Conservation (phyloP, 2,797 vertebrate genomes). For the Eulemur rubriventer region DNA sequence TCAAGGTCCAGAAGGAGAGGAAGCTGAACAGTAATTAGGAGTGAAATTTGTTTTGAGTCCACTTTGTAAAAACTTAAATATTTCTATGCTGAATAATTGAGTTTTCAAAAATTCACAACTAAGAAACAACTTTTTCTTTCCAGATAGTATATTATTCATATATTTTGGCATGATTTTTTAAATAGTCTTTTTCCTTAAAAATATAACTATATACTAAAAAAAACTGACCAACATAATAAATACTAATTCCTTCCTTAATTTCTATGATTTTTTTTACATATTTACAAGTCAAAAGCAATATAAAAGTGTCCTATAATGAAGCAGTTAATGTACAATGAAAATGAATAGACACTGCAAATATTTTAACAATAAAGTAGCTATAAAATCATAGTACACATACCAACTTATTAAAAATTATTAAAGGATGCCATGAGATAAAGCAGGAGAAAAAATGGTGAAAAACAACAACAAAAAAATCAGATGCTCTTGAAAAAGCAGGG, state of each 20-base stretch:
- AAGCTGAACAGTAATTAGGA: neutral
- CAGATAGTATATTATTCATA: neutral
- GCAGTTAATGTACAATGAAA: neutral
- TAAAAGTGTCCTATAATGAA: constrained; percentile 8
- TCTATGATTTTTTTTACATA: neutral
- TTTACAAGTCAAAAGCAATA: neutral
- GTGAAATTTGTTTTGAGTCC: neutral
- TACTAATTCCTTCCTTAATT: neutral
- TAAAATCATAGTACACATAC: constrained; percentile 3
- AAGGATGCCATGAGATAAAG: neutral
- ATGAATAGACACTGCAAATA: constrained; percentile 18
- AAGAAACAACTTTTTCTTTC: constrained; percentile 1
- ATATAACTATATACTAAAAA: neutral
- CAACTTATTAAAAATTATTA: constrained; percentile 40
- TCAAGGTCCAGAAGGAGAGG: neutral
- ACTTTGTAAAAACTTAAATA: neutral
- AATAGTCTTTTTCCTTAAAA: neutral
- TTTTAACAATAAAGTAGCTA: neutral
- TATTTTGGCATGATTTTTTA: neutral
- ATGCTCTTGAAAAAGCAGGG: constrained; percentile 26
- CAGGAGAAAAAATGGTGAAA: constrained; percentile 31
- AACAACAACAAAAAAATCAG: constrained; percentile 16
- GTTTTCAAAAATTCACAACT: neutral
- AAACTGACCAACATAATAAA: neutral
- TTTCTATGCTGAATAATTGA: neutral